Conservation (phyloP, 2,888 invertebrate species). For the Dusona sp. region DNA sequence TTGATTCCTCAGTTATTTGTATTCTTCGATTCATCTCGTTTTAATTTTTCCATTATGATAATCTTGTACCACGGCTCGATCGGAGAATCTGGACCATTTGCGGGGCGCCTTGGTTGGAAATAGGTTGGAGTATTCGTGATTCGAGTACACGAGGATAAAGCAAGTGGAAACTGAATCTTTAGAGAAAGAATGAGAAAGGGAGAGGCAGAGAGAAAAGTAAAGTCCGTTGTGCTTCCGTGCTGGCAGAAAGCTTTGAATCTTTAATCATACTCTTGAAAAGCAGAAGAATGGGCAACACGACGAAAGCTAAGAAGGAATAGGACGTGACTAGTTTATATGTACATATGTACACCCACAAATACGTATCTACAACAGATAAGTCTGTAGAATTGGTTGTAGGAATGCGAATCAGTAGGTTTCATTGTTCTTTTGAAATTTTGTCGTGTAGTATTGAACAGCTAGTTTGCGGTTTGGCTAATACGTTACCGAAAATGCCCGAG, state of each 20-base stretch:
- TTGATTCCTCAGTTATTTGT: conserved; percentile 15
- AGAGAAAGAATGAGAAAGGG: conserved; percentile 10
- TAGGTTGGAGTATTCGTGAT: conserved; percentile 44
- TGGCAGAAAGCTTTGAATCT: conserved; percentile 60
- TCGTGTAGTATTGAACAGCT: conserved; percentile 41
- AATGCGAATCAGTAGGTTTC: conserved; percentile 28
- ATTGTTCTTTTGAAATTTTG: conserved; percentile 45
- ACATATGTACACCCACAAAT: not conserved
- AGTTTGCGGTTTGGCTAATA: conserved; percentile 40
- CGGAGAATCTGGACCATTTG: conserved; percentile 51
- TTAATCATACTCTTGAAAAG: conserved; percentile 58
- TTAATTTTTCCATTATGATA: conserved; percentile 37
- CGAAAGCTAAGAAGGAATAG: conserved; percentile 10
- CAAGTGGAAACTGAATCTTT: conserved; percentile 8
- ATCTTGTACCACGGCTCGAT: conserved; percentile 38
- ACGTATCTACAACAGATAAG: not conserved
- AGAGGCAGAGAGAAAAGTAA: conserved; percentile 4
- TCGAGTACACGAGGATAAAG: conserved; percentile 41
- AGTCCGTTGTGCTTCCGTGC: conserved; percentile 43
- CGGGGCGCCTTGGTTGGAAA: conserved; percentile 15
- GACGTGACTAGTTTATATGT: not conserved
- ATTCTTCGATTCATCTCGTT: conserved; percentile 26
- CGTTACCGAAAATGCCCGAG: not conserved
- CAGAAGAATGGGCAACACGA: conserved; percentile 10
- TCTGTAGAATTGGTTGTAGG: not conserved